Conservation (phyloP, 2,113 vertebrate species). For the Stomatorhinus ivindoensis region DNA sequence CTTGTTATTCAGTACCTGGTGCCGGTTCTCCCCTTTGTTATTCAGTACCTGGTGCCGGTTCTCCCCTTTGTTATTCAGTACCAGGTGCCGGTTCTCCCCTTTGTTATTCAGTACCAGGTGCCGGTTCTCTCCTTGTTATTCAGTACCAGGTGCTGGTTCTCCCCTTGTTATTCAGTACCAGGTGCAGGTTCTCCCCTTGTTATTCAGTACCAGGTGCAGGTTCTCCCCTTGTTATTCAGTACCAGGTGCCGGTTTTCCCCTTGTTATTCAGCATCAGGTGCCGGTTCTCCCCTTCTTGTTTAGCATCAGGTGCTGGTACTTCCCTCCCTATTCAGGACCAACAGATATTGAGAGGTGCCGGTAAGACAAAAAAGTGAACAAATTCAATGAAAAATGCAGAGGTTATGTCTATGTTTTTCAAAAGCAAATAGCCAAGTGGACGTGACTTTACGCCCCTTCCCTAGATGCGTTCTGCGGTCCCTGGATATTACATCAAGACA, state of each 20-base stretch:
- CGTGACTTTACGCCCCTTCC: not conserved
- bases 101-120: not conserved
- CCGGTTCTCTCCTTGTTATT: too few species aligned
- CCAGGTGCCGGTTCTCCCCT: too few species aligned
- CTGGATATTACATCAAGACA: not conserved
- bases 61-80: too few species aligned
- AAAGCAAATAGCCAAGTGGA: not conserved
- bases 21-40: too few species aligned
- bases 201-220: too few species aligned
- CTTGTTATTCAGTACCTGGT: too few species aligned
- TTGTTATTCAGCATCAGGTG: too few species aligned
- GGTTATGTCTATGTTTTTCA: not conserved
- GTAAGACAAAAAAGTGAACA: not conserved
- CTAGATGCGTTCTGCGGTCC: not conserved
- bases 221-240: not conserved
- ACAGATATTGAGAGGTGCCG: not conserved
- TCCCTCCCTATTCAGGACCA: too few species aligned
- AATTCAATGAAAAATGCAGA: not conserved
- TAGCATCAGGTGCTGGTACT: not conserved
- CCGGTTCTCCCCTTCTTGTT: too few species aligned
- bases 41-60: not conserved
- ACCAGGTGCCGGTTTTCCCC: not conserved
- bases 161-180: not conserved
- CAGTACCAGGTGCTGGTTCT: too few species aligned
- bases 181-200: not conserved